Evolutionary conservation across 2,113 vertebrate species (phyloP), one percentile per base, ranked within the genome.

Genomic region (Malurus melanocephalus): DNA sequence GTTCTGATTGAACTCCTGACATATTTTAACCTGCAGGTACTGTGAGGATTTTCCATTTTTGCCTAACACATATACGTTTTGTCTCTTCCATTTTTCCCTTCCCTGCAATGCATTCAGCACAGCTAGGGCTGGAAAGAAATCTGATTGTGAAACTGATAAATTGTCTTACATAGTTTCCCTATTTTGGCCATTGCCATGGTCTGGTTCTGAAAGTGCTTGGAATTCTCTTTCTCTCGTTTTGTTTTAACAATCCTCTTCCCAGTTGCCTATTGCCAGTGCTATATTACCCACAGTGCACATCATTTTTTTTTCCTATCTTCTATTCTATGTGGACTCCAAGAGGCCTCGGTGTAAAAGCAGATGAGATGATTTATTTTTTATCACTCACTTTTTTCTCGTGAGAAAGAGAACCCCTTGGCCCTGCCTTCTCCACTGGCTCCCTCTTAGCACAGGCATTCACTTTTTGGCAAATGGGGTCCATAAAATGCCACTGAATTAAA

Each of bases 91-190:
- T 89, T 89, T 93, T 90, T 88, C 72, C 78, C 72, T 93, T 87
- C 85, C 79, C 84, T 90, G 90, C 81, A 56, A 88, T 43, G 88
- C 72, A 75, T 92, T 93, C 88, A 92, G 92, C 94, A 83, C 88
- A 94, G 90, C 93, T 80, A 92, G 87, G 72, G 78, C 90, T 95
- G 93, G 94, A 94, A 95, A 94, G 90, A 95, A 92, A 93, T 93
- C 93, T 93, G 94, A 95, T 95, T 95, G 90, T 95, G 95, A 95
- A 96, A 93, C 95, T 93, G 94, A 94, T 96, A 95, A 95, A 95
- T 95, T 94, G 91, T 94, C 86, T 94, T 94, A 93, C 95, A 96
- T 96, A 95, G 94, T 96, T 96, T 96, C 94, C 87, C 94, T 96
- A 94, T 95, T 95, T 96, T 96, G 95, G 94, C 94, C 89, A 94